phyloP scores from a whole-genome alignment of 53 echinoderm and acorn worm species.

The Hippasteria phrygiana region DNA sequence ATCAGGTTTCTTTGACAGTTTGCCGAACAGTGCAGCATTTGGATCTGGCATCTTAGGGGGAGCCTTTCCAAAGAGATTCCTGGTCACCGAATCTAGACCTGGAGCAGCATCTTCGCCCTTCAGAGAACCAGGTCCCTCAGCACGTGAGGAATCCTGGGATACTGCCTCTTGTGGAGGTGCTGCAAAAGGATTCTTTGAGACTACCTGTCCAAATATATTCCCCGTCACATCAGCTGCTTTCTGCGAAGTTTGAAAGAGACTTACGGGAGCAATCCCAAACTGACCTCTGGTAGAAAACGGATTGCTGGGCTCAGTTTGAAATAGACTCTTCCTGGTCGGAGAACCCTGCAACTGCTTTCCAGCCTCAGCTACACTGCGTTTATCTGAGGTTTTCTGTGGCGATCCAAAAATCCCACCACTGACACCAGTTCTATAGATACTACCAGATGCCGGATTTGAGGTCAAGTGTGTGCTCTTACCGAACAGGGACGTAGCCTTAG shows the following conservation, averaged over 20 bases:
- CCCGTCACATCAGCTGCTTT: neutral
- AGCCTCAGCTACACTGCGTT: neutral
- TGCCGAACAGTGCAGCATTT: neutral
- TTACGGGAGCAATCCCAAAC: neutral
- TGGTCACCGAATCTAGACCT: conserved; percentile 45
- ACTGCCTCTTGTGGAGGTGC: neutral
- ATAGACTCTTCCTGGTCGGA: conserved; percentile 15
- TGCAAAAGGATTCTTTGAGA: neutral
- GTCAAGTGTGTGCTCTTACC: neutral
- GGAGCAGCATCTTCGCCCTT: conserved; percentile 26
- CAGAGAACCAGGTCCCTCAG: conserved; percentile 13
- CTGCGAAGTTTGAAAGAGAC: neutral
- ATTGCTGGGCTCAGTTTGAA: neutral
- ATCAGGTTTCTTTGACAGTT: neutral
- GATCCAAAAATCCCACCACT: conserved; percentile 21
- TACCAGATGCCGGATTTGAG: neutral
- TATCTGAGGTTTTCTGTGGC: neutral
- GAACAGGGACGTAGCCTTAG: neutral
- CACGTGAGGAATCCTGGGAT: neutral
- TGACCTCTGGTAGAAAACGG: neutral
- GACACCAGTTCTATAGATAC: neutral
- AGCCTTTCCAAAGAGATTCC: conserved; percentile 51
- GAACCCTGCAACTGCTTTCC: neutral
- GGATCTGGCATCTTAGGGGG: neutral
- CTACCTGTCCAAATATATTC: neutral